Evolutionary conservation across 2,113 vertebrate genomes (phyloP), one percentile per base, ranked within the genome.

Genomic region (Sapajus apella): DNA sequence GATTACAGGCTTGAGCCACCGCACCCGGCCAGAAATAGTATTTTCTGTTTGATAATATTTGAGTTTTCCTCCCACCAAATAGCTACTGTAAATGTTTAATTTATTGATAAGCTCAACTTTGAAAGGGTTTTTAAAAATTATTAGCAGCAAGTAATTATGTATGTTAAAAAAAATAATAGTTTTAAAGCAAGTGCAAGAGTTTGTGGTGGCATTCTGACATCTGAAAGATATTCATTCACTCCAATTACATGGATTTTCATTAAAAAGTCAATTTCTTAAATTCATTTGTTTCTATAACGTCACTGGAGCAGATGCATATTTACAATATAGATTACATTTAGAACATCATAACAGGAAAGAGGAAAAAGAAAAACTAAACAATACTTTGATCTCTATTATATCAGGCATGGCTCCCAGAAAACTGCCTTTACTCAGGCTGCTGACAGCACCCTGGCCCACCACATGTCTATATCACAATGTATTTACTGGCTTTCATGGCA

Each of bases 41-140:
- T 80, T 84, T 94, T 85, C 75, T 87, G 18, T 85, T 76, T 47
- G 32, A 37, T 87, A 92, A 96, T 64, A 79, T 52, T 56, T 47
- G 68, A 84, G 56, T 55, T 83, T 86, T 50, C 40, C 40, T 66
- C 45, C 0, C 7, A 35, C 50, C 40, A 87, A 96, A 81, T 16
- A 85, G 27, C 55, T 64, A 90, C 56, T 56, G 11, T 5, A 94
- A 86, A 90, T 81, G 52, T 82, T 43, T 45, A 16, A 47, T 52
- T 73, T 80, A 92, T n/a, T 94, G 66, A 56, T n/a, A 85, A 95
- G 8, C 16, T 76, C 86, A 96, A 68, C 72, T 93, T 66, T 50
- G 16, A 61, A 93, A 89, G 18, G 9, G 2, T 27, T 66, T 85
- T 58, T 17, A 50, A 68, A 68, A 52, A 75, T 32, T 47, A 70